Conservation (phyloP, 2,113 vertebrate genomes). For the Tragulus kanchil region DNA sequence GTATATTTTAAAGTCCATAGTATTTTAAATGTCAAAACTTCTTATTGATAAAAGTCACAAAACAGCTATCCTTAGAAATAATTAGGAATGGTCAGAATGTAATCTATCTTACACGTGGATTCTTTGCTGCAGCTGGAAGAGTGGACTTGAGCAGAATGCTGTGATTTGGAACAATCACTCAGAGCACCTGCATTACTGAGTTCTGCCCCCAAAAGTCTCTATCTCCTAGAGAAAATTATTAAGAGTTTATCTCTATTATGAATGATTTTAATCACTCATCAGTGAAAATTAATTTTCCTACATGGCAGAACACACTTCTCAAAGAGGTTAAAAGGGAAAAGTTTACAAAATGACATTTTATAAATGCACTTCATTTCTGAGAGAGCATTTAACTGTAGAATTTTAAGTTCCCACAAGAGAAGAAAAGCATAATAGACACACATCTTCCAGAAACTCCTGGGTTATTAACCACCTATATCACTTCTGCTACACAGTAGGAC, state of each 20-base stretch:
- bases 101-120: background rate
- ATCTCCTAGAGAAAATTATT: background rate
- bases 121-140: background rate
- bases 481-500: background rate
- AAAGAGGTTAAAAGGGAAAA: background rate
- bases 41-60: background rate
- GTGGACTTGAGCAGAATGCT: background rate
- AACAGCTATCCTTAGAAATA: background rate
- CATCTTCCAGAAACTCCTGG: background rate
- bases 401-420: background rate
- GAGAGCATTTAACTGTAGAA: background rate
- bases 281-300: background rate
- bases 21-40: background rate
- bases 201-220: background rate
- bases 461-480: background rate
- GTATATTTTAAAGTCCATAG: background rate
- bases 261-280: conserved; percentile 8
- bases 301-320: background rate
- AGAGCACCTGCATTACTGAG: background rate
- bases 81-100: background rate
- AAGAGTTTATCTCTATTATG: background rate
- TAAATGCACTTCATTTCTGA: background rate
- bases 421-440: background rate
- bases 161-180: background rate
- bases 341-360: background rate